Evolutionary conservation across 2,888 invertebrate species (phyloP).

Genomic region (Eurytoma adleriae): DNA sequence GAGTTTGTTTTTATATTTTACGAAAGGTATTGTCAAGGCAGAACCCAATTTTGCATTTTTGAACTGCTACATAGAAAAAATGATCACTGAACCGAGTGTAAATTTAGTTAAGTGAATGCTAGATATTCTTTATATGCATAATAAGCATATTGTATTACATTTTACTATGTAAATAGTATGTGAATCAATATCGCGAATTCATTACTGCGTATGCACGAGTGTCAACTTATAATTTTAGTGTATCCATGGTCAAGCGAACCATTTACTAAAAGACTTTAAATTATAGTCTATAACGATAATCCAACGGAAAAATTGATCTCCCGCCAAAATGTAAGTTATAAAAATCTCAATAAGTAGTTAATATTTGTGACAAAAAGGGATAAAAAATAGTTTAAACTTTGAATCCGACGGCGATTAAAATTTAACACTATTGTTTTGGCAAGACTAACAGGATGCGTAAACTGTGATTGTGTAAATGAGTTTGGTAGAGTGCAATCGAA

Average conservation of each 20-base stretch:
- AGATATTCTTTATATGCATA: slow-evolving; percentile 50
- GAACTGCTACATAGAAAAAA: slow-evolving; percentile 3
- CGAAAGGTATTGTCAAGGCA: background rate
- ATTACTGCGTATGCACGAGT: slow-evolving; percentile 40
- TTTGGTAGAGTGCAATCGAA: slow-evolving; percentile 62
- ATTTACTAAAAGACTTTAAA: slow-evolving; percentile 49
- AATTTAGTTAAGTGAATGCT: slow-evolving; percentile 51
- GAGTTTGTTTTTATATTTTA: background rate
- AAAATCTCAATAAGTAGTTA: slow-evolving; percentile 23
- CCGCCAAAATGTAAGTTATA: background rate
- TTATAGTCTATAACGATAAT: slow-evolving; percentile 19
- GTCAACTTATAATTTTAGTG: slow-evolving; percentile 52
- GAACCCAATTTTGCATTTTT: slow-evolving; percentile 14
- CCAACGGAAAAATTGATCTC: slow-evolving; percentile 31
- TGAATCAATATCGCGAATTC: slow-evolving; percentile 38
- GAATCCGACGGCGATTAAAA: slow-evolving; percentile 44
- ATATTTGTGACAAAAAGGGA: slow-evolving; percentile 9
- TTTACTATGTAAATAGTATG: slow-evolving; percentile 48
- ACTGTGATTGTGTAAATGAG: slow-evolving; percentile 65
- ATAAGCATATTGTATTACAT: slow-evolving; percentile 46
- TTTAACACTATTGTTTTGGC: slow-evolving; percentile 37
- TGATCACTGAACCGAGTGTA: slow-evolving; percentile 44
- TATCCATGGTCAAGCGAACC: slow-evolving; percentile 48
- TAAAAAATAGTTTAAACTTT: slow-evolving; percentile 40
- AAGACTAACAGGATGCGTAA: slow-evolving; percentile 59